Evolutionary conservation across 2,888 invertebrate species (phyloP), one percentile per base, ranked within the genome.

Genomic region (Matsumyia berberina): DNA sequence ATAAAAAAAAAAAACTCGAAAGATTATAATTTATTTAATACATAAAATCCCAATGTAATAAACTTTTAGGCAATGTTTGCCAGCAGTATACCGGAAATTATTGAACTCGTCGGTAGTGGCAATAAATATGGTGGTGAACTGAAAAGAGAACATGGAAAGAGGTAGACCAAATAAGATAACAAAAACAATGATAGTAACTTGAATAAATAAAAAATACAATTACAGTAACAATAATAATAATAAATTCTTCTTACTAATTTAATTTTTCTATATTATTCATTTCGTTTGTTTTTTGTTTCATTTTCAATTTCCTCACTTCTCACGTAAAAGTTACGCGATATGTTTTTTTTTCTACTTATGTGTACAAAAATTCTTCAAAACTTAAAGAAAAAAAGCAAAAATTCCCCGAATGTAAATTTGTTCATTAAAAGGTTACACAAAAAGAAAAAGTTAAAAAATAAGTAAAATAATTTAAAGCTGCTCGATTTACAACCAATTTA

Each of bases 31-130:
- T 79, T 83, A n/a, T n/a, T 76, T 74, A 85, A 80, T 76, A 80
- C 60, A 53, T 49, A 58, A 70, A 79, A 76, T 64, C 46, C 79
- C 64, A 85, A 85, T 85, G 74, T 86, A 88, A 86, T 87, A 88
- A 90, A 89, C 90, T 92, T 96, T 93, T 96, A 98, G 98, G 99
- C 98, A 94, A 98, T 99, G 96, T 99, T 99, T 96, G 98, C 99
- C 95, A 98, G 98, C 96, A 98, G 98, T 95, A 98, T 99, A 94
- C 99, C 99, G 93, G 99, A 99, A 96, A 98, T 99, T 94, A 98
- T 98, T 94, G 98, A 99, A 95, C 97, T 99, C 94, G 97, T 99
- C 95, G 98, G 98, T 94, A 97, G 97, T 95, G 96, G 98, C 94
- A 98, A 98, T 95, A 98, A 98, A 95, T 99, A 99, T 95, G 97